phyloP scores from a whole-genome alignment of 2,113 vertebrate genomes.

The Leiothrix lutea region DNA sequence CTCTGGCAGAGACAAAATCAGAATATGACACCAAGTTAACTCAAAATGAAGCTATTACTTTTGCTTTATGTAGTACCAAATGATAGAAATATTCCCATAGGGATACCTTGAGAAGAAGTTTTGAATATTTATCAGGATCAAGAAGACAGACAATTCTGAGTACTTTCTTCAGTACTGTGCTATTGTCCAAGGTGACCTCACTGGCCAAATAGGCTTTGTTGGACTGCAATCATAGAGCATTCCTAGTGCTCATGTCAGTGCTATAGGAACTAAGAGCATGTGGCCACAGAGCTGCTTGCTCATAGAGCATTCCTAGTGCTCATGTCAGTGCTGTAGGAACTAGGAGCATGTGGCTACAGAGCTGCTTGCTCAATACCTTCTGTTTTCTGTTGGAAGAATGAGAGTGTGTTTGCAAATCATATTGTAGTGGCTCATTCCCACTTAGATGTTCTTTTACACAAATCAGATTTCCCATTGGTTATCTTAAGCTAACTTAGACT shows the following conservation, averaged over 20 bases:
- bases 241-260: not conserved
- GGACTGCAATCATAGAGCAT: not conserved
- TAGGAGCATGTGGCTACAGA: not conserved
- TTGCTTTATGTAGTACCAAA: not conserved
- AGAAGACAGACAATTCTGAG: not conserved
- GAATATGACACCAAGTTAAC: not conserved
- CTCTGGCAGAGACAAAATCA: not conserved
- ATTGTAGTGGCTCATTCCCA: not conserved
- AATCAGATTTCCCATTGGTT: not conserved
- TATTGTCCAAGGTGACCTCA: not conserved
- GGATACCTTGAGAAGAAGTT: not conserved
- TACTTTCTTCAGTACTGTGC: not conserved
- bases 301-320: not conserved
- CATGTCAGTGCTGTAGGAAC: not conserved
- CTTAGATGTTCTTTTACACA: not conserved
- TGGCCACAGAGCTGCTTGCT: not conserved
- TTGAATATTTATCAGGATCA: not conserved
- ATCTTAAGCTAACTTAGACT: not conserved
- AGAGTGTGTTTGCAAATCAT: not conserved
- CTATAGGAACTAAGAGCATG: not conserved
- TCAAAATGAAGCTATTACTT: not conserved
- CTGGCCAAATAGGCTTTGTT: not conserved
- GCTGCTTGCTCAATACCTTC: not conserved
- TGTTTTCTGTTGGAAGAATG: not conserved
- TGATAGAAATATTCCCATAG: not conserved